These are phyloP conservation scores for Eupithecia inturbata DNA, from an alignment of 2,888 invertebrate species.

Conservation along the genomic window DNA sequence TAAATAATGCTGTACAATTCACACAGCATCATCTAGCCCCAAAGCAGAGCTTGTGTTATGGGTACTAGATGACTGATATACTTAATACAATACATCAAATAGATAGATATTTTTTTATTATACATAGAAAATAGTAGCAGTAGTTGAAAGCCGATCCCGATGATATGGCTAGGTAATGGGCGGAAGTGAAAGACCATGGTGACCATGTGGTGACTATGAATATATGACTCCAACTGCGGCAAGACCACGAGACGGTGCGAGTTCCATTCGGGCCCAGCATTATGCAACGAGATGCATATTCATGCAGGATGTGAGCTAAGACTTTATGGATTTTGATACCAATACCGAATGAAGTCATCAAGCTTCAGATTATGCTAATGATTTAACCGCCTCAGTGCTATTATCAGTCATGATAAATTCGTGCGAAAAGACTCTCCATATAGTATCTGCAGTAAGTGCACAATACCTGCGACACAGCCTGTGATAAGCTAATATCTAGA, in stretches of 20 bases:
- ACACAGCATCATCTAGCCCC: too few species aligned
- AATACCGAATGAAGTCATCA: slow-evolving; percentile 2
- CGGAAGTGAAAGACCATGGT: slow-evolving; percentile 43
- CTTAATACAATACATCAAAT: too few species aligned
- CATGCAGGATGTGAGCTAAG: slow-evolving; percentile 21
- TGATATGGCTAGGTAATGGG: slow-evolving; percentile 25
- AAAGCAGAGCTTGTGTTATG: too few species aligned
- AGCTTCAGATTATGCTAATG: not conserved
- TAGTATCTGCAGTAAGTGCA: not conserved
- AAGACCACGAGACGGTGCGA: slow-evolving; percentile 11
- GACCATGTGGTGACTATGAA: slow-evolving; percentile 23
- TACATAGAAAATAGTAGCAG: too few species aligned
- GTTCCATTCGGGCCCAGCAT: slow-evolving; percentile 30
- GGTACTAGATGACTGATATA: too few species aligned
- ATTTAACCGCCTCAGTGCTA: not conserved
- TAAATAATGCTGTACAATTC: too few species aligned
- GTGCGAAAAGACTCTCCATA: not conserved
- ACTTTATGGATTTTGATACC: slow-evolving; percentile 13
- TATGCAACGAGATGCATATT: slow-evolving; percentile 35
- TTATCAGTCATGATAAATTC: not conserved
- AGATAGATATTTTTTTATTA: too few species aligned
- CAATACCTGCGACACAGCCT: not conserved
- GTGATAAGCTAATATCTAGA: not conserved
- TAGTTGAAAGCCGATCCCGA: slow-evolving; percentile 40
- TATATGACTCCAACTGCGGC: not conserved